Evolutionary conservation across 2,797 vertebrate species (phyloP).

Genomic region (Acestrorhynchus altus): DNA sequence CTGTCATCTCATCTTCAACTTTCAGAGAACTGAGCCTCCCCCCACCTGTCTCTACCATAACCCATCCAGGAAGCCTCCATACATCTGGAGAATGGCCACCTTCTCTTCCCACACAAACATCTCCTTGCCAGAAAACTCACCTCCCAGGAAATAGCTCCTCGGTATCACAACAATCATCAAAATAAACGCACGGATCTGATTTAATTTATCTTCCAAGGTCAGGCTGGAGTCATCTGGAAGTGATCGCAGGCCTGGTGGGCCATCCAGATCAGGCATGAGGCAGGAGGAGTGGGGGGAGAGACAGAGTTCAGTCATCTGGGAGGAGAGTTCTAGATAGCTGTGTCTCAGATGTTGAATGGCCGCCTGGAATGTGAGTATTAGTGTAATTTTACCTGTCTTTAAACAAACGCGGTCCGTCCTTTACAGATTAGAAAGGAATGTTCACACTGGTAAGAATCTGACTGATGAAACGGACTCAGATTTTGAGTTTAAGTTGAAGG

Average conservation of each 20-base stretch:
- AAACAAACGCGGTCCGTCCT: too few species aligned
- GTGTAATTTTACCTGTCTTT: background rate
- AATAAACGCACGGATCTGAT: conserved; percentile 53
- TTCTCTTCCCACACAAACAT: conserved; percentile 50
- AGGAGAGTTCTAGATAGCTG: background rate
- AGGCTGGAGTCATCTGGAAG: conserved; percentile 60
- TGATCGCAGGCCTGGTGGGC: conserved; percentile 35
- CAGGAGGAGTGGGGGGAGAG: background rate
- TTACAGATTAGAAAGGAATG: too few species aligned
- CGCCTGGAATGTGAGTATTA: conserved; percentile 8
- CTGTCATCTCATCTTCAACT: conserved; percentile 19
- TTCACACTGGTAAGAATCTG: too few species aligned
- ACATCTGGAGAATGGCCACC: conserved; percentile 42
- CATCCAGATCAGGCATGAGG: conserved; percentile 16
- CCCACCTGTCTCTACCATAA: conserved; percentile 19
- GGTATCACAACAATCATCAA: conserved; percentile 52
- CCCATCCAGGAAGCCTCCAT: conserved; percentile 37
- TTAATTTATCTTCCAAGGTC: conserved; percentile 57
- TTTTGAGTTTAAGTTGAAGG: too few species aligned
- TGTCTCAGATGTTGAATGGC: background rate
- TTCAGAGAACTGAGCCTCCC: background rate
- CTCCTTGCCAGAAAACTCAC: conserved; percentile 47
- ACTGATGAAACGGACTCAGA: too few species aligned
- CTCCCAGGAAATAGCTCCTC: conserved; percentile 61
- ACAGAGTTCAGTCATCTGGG: background rate